These are phyloP conservation scores for Caenorhabditis sp. DNA, from an alignment of 2,888 invertebrate species.

Conservation along the genomic window DNA sequence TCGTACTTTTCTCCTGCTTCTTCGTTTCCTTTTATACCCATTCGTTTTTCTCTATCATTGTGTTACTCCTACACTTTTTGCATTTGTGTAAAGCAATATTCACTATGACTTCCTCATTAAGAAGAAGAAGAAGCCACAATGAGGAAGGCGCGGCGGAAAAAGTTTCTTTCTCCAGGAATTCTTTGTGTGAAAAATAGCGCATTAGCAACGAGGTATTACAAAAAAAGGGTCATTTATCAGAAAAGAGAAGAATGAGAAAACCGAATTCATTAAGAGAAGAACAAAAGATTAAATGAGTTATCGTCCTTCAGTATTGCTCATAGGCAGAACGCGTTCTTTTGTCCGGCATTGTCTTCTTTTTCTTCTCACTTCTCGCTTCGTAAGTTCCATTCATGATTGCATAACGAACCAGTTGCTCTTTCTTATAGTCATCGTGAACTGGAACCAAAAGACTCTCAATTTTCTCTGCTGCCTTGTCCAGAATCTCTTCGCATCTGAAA, in stretches of 20 bases:
- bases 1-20: conserved; percentile 14
- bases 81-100: conserved; percentile 36
- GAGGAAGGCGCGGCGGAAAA: not conserved
- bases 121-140: conserved; percentile 26
- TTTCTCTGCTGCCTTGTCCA: conserved; percentile 96
- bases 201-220: not conserved
- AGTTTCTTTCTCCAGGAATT: conserved; percentile 7
- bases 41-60: conserved; percentile 4
- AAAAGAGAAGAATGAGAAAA: not conserved
- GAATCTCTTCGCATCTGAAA: conserved; percentile 88
- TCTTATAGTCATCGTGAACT: conserved; percentile 99
- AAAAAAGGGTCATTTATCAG: not conserved
- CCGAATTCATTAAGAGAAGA: conserved; percentile 2
- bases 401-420: conserved; percentile 97
- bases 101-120: conserved; percentile 33
- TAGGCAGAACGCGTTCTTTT: not conserved
- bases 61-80: conserved; percentile 30
- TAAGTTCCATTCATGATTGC: conserved; percentile 98
- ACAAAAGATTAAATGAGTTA: not conserved
- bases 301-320: not conserved
- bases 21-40: conserved; percentile 17
- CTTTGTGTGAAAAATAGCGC: not conserved
- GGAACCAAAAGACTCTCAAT: conserved; percentile 97
- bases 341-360: not conserved
- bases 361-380: conserved; percentile 23